Conservation (phyloP, 2,113 vertebrate species). For the Megaceryle torquata region DNA sequence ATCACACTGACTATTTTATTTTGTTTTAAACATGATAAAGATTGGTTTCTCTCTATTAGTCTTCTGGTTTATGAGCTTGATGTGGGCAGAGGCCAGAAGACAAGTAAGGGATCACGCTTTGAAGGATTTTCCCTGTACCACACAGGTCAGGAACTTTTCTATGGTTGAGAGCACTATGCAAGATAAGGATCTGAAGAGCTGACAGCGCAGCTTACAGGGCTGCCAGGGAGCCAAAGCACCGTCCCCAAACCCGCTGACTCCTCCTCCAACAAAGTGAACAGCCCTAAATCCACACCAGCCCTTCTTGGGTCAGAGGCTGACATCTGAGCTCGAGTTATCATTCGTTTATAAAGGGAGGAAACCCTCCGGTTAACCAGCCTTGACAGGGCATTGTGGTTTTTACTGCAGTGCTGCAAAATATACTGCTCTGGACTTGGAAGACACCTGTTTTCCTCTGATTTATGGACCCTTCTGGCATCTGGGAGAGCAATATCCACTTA, state of each 20-base stretch:
- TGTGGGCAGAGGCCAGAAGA: neutral
- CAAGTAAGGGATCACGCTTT: neutral
- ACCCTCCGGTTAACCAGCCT: conserved; percentile 7
- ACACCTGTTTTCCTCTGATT: conserved; percentile 58
- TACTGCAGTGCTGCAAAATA: conserved; percentile 19
- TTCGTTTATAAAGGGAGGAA: conserved; percentile 21
- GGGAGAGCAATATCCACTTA: conserved; percentile 4
- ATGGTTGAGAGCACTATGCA: fast-evolving
- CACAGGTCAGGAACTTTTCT: conserved; percentile 15
- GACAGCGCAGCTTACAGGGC: neutral
- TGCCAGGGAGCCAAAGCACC: conserved; percentile 19
- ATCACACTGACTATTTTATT: neutral
- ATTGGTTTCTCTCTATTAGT: conserved; percentile 9
- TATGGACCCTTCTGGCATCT: conserved; percentile 28
- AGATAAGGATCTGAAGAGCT: conserved; percentile 42
- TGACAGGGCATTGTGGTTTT: conserved; percentile 15
- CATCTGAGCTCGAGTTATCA: conserved; percentile 33
- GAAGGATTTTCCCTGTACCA: neutral
- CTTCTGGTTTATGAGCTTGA: conserved; percentile 28
- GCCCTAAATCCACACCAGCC: conserved; percentile 43
- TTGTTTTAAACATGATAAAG: neutral
- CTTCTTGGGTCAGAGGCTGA: conserved; percentile 32
- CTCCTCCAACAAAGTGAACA: fast-evolving
- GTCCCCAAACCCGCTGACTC: neutral
- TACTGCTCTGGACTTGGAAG: conserved; percentile 11